phyloP scores from a whole-genome alignment of 2,113 vertebrate species.

The Butorides virescens region DNA sequence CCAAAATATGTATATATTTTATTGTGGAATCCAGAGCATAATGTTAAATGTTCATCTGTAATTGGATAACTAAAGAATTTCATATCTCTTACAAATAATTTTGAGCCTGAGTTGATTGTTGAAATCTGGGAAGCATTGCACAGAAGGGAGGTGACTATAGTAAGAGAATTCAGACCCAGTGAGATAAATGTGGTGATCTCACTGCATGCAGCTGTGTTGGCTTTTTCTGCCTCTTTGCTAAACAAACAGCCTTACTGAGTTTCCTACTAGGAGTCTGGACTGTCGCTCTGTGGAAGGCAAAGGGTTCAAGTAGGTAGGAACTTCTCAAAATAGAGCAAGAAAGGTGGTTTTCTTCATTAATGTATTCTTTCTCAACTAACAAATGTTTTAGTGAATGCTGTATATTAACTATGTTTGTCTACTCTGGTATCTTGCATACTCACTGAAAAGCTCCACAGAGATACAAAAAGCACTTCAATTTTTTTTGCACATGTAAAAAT shows the following conservation, averaged over 20 bases:
- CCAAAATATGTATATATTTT: neutral
- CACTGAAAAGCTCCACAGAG: neutral
- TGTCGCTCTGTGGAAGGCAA: neutral
- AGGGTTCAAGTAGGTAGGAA: neutral
- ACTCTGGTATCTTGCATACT: neutral
- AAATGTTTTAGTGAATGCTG: neutral
- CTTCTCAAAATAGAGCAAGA: neutral
- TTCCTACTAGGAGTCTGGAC: neutral
- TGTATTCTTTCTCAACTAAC: neutral
- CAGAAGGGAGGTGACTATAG: slow-evolving; percentile 43
- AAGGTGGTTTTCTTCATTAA: neutral
- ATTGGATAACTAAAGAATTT: neutral
- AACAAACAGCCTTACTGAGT: neutral
- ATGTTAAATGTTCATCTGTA: neutral
- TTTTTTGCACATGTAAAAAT: neutral
- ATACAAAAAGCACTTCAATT: neutral
- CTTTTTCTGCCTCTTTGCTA: slow-evolving; percentile 18
- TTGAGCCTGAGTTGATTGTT: neutral
- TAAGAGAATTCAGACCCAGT: slow-evolving; percentile 23
- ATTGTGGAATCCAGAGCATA: neutral
- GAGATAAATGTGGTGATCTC: slow-evolving; percentile 64
- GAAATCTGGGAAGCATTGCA: neutral
- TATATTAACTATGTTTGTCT: neutral
- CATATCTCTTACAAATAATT: neutral
- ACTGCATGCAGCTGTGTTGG: slow-evolving; percentile 41